Evolutionary conservation across 2,888 invertebrate species (phyloP), one percentile per base, ranked within the genome.

Genomic region (Aspidiotus destructor): DNA sequence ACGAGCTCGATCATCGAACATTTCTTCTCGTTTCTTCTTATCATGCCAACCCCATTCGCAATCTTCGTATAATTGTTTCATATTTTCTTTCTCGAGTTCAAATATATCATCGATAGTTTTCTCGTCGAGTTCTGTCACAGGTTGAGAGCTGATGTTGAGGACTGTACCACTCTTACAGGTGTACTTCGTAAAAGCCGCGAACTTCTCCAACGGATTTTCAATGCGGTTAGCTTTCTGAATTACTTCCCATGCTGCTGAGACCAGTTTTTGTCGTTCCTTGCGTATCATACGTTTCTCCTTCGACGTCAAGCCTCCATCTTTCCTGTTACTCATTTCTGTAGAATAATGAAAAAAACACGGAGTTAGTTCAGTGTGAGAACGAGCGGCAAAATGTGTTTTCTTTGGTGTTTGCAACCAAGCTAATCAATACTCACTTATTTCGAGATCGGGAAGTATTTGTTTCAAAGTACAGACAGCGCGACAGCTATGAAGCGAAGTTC

Each of bases 11-110:
- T 85, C 85, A 73, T 89, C 86, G 40, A 80, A 83, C 82, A 90
- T 82, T 78, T 90, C 89, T 71, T 85, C 84, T 16, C 79, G 78
- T 77, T 90, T 90, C 62, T 84, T 82, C n/a, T 82, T 81, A 70
- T 84, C 84, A 75, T 85, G 85, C 90, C 90, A 90, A 41, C 89
- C 89, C 87, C 87, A 88, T 0, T 86, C 84, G 76, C 88, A 87
- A n/a, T 82, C 81, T 74, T 86, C 85, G 77, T 84, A 92, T 84
- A 87, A 79, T 70, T 79, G 75, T 77, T 86, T 85, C 90, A 92
- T 90, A 77, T 92, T 92, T 72, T 81, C 81, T 76, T 87, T 86
- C 70, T 88, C 86, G 41, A 92, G 80, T 74, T 86, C 81, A 74
- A 89, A 86, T 60, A 86, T 83, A 87, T 88, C 89, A 48, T 85